Evolutionary conservation across 2,113 vertebrate species (phyloP), one percentile per base, ranked within the genome.

Genomic region (Melanocharis versteri): DNA sequence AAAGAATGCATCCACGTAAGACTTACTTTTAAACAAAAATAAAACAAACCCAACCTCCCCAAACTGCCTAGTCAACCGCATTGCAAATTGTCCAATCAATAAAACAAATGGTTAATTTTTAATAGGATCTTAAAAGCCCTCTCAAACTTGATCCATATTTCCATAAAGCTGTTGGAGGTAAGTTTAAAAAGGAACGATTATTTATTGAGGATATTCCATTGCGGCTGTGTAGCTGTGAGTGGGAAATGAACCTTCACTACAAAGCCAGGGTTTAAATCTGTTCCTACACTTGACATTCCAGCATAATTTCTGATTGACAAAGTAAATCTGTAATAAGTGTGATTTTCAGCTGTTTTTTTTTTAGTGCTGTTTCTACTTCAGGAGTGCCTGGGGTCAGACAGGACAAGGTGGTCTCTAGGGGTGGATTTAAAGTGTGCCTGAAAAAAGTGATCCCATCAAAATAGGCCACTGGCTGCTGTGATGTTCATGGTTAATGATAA

Each of bases 101-200:
- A 96, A 87, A 92, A 90, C 48, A 96, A 90, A 65, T 5, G 26
- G 50, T 96, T 96, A 97, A 94, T 96, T 97, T 97, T 97, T 97
- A 97, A 97, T 97, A 94, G 31, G 69, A 40, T 95, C 73, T 91
- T 97, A 96, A 97, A 97, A 97, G 89, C 95, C 56, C 70, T 96
- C 94, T 96, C 89, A 97, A 95, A 90, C 68, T 91, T 96, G 83
- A 96, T 96, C 93, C 84, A 91, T 96, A 96, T 92, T 94, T 94
- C 87, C 75, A 92, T 97, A 96, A 95, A 95, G 71, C 77, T 82
- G 84, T 77, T 93, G 37, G 50, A 96, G 56, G 92, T 76, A 92
- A 85, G 86, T 86, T 72, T 90, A 71, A 94, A 95, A 60, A 78
- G 33, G 89, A 95, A 48, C 56, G 90, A n/a, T 89, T 89, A 71